Evolutionary conservation across 2,113 vertebrate species (phyloP).

Genomic region (Passer montanus): DNA sequence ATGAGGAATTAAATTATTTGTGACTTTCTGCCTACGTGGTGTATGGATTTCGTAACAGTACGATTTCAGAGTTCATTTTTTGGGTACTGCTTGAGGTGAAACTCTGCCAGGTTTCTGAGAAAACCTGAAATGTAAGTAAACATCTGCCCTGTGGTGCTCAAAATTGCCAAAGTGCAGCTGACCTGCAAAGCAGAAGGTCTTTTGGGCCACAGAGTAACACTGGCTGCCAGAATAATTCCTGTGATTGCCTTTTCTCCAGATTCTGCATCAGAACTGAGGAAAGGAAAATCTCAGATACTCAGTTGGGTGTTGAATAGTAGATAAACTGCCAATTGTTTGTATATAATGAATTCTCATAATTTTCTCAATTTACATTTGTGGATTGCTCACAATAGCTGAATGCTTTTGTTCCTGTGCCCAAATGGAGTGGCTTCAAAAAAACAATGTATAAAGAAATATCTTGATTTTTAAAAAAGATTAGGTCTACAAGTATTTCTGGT

Average conservation of each 20-base stretch:
- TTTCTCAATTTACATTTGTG: background rate
- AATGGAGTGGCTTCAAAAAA: background rate
- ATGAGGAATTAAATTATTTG: background rate
- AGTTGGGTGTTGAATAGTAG: background rate
- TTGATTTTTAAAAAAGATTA: background rate
- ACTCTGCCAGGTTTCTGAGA: background rate
- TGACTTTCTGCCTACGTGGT: background rate
- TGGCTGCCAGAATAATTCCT: background rate
- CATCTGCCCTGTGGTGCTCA: background rate
- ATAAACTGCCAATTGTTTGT: background rate
- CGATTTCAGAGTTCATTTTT: background rate
- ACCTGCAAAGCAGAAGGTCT: background rate
- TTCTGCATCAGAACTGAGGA: background rate
- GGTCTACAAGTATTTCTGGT: background rate
- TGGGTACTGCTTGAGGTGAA: background rate
- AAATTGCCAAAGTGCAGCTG: background rate
- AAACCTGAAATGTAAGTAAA: background rate
- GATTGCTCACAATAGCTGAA: background rate
- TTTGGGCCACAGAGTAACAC: background rate
- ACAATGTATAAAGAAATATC: background rate
- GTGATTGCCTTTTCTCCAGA: background rate
- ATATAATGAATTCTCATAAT: background rate
- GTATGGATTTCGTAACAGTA: background rate
- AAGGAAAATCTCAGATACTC: background rate
- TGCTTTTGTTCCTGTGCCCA: background rate